Conservation (phyloP, 2,113 vertebrate species). For the Eurypyga helias region DNA sequence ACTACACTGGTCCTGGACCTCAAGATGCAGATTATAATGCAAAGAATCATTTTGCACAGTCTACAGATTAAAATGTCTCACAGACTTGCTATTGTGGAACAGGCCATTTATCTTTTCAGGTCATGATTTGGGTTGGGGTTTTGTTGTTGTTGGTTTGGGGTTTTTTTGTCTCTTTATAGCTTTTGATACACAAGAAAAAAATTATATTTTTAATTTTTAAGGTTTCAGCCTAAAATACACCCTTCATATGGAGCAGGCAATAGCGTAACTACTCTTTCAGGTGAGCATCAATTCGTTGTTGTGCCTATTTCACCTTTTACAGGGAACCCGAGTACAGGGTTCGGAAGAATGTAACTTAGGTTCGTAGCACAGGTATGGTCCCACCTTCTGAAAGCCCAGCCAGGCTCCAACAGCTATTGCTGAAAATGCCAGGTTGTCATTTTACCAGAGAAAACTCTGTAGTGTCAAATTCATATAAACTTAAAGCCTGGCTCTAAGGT, state of each 20-base stretch:
- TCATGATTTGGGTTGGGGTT: rapidly evolving
- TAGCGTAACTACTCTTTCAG: not conserved
- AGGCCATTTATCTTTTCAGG: not conserved
- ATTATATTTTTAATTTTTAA: not conserved
- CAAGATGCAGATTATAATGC: not conserved
- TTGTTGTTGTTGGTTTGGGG: not conserved
- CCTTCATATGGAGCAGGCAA: not conserved
- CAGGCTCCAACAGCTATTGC: not conserved
- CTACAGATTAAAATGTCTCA: not conserved
- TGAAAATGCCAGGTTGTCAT: not conserved
- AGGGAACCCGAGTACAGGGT: not conserved
- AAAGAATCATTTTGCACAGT: not conserved
- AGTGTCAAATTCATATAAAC: not conserved
- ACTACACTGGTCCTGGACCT: not conserved
- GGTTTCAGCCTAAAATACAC: not conserved
- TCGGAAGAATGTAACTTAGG: not conserved
- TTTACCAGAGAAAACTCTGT: not conserved
- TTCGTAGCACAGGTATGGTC: not conserved
- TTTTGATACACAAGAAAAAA: not conserved
- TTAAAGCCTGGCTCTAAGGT: not conserved
- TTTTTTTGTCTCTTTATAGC: not conserved
- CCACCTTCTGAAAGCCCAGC: not conserved
- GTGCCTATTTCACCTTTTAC: not conserved
- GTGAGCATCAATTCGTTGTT: not conserved
- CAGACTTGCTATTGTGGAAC: not conserved